These are phyloP conservation scores for Brachymystax lenok DNA, from an alignment of 2,797 vertebrate species.

Conservation along the genomic window DNA sequence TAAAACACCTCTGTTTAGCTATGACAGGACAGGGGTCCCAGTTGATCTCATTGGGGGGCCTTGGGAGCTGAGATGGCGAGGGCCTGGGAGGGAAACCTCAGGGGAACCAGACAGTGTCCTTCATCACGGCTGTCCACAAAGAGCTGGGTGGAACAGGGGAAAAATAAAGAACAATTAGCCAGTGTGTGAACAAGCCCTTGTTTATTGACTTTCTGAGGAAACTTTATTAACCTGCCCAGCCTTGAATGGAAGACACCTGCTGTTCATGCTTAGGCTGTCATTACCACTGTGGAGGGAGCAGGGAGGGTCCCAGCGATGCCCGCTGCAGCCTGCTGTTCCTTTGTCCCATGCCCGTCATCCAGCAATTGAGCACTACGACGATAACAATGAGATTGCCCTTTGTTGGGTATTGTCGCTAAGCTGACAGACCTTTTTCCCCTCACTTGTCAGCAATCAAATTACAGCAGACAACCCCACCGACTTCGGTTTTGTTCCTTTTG, in stretches of 20 bases:
- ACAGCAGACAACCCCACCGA: slow-evolving; percentile 60
- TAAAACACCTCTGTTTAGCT: slow-evolving; percentile 3
- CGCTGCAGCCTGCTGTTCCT: slow-evolving; percentile 69
- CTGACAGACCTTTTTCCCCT: slow-evolving; percentile 72
- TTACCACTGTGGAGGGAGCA: slow-evolving; percentile 65
- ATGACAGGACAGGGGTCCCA: not conserved
- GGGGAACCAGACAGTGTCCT: not conserved
- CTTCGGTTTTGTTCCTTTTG: slow-evolving; percentile 67
- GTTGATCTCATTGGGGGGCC: not conserved
- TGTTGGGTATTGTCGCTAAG: slow-evolving; percentile 70
- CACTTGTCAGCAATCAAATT: slow-evolving; percentile 79
- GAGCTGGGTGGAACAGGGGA: slow-evolving; percentile 4
- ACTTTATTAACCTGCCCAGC: slow-evolving; percentile 79
- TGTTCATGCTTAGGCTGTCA: slow-evolving; percentile 79
- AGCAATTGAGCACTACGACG: slow-evolving; percentile 69
- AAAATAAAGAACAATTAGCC: slow-evolving; percentile 65
- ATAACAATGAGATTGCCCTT: slow-evolving; percentile 75
- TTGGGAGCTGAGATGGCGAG: not conserved
- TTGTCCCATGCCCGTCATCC: slow-evolving; percentile 72
- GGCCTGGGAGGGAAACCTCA: not conserved
- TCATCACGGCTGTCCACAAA: slow-evolving; percentile 18
- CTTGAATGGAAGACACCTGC: slow-evolving; percentile 81
- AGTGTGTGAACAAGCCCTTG: slow-evolving; percentile 77
- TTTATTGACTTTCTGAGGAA: slow-evolving; percentile 79
- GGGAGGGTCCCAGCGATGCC: slow-evolving; percentile 69